Evolutionary conservation across 2,888 invertebrate species (phyloP).

Genomic region (Sussaba pulchella): DNA sequence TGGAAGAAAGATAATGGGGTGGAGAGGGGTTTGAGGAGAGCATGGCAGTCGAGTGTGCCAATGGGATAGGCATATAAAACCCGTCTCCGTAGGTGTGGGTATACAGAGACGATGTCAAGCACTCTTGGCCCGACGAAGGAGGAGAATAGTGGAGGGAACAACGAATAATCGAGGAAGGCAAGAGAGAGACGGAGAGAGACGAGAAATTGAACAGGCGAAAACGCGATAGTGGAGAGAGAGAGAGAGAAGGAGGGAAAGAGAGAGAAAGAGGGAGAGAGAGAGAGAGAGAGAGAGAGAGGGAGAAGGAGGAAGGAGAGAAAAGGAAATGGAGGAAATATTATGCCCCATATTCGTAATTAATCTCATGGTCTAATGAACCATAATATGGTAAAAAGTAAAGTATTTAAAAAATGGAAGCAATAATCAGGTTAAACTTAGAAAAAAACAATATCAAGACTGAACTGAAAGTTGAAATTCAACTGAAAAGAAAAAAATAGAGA

Average conservation of each 20-base stretch:
- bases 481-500: too few species aligned
- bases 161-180: constrained; percentile 46
- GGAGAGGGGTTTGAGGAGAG: constrained; percentile 59
- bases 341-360: too few species aligned
- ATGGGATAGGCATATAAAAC: constrained; percentile 61
- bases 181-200: constrained; percentile 34
- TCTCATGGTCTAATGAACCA: too few species aligned
- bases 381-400: too few species aligned
- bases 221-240: constrained; percentile 35
- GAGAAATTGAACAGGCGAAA: constrained; percentile 8
- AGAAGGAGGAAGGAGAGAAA: constrained; percentile 35
- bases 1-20: constrained; percentile 29
- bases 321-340: too few species aligned
- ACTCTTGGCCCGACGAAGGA: constrained; percentile 59
- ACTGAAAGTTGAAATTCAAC: too few species aligned
- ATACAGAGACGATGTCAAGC: constrained; percentile 70
- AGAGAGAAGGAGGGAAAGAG: constrained; percentile 11
- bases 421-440: too few species aligned
- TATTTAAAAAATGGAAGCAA: too few species aligned
- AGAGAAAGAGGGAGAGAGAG: constrained; percentile 51
- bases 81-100: constrained; percentile 63
- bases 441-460: too few species aligned
- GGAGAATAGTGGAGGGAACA: constrained; percentile 28
- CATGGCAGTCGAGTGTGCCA: constrained; percentile 71
- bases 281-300: constrained; percentile 45